Percentiles rank a stretch among this genome's conserved stretches.
Conservation (phyloP, 1,140 invertebrate genomes). For the Habropoda laboriosa region DNA sequence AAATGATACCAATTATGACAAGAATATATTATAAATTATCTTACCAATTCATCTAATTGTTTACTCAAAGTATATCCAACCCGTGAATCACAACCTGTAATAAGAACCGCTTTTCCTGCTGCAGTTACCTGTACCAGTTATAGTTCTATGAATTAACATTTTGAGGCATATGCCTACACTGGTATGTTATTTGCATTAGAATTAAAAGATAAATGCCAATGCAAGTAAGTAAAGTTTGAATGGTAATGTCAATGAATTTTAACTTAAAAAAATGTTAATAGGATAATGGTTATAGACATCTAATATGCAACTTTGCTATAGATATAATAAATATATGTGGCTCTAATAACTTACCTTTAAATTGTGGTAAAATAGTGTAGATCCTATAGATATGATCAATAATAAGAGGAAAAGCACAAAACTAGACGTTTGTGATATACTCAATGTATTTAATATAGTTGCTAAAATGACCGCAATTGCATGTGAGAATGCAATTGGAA, state of each 20-base stretch:
- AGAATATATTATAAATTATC: background rate
- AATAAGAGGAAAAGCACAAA: slow-evolving; percentile 90
- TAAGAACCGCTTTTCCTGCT: slow-evolving; percentile 89
- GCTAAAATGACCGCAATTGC: slow-evolving; percentile 88
- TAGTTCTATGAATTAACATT: slow-evolving; percentile 11
- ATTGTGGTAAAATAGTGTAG: slow-evolving; percentile 90
- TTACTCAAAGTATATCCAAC: slow-evolving; percentile 89
- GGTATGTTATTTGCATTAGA: slow-evolving; percentile 11
- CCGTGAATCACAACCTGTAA: slow-evolving; percentile 92
- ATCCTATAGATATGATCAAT: slow-evolving; percentile 86
- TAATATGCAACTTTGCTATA: background rate
- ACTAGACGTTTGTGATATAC: slow-evolving; percentile 88
- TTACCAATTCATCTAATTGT: slow-evolving; percentile 87
- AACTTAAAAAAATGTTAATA: too few relatives aligned
- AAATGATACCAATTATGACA: background rate
- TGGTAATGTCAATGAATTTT: too few relatives aligned
- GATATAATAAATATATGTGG: background rate
- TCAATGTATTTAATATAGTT: slow-evolving; percentile 86
- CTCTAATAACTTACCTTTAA: slow-evolving; percentile 85
- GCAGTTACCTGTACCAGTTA: slow-evolving; percentile 85
- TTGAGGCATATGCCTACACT: background rate
- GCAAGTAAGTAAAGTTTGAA: too few relatives aligned
- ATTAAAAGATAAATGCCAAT: background rate
- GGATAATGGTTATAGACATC: too few relatives aligned
- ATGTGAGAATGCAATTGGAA: slow-evolving; percentile 89